These are phyloP conservation scores for Dromaius novaehollandiae DNA, from an alignment of 2,113 vertebrate genomes.

Conservation along the genomic window DNA sequence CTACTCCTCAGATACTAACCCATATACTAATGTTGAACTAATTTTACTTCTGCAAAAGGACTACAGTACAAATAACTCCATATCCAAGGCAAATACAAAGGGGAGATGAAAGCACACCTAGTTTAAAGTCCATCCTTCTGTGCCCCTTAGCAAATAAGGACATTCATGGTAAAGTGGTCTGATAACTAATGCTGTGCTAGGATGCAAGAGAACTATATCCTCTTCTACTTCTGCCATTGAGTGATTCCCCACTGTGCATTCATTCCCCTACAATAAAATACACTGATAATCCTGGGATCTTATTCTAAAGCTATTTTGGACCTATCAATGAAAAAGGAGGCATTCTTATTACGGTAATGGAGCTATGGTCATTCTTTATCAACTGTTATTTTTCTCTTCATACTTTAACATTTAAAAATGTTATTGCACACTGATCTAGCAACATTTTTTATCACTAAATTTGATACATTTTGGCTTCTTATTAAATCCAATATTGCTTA, in stretches of 20 bases:
- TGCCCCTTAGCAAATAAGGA: not conserved
- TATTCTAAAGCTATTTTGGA: constrained; percentile 8
- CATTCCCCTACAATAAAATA: not conserved
- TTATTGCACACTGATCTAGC: not conserved
- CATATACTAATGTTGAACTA: not conserved
- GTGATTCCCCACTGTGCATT: not conserved
- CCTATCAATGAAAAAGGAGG: not conserved
- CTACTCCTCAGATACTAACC: not conserved
- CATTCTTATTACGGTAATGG: not conserved
- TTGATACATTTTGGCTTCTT: not conserved
- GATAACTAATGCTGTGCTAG: not conserved
- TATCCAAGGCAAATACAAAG: not conserved
- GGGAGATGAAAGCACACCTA: not conserved
- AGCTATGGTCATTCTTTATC: not conserved
- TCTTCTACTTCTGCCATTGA: not conserved
- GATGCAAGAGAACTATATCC: not conserved
- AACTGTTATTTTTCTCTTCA: not conserved
- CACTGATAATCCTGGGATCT: not conserved
- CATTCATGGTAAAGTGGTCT: not conserved
- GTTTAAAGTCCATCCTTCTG: not conserved
- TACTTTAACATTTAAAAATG: not conserved
- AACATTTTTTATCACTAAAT: not conserved
- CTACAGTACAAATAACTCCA: not conserved
- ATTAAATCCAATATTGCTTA: not conserved
- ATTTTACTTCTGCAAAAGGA: not conserved